phyloP scores from a whole-genome alignment of 2,888 invertebrate genomes.

The Diploptera punctata region DNA sequence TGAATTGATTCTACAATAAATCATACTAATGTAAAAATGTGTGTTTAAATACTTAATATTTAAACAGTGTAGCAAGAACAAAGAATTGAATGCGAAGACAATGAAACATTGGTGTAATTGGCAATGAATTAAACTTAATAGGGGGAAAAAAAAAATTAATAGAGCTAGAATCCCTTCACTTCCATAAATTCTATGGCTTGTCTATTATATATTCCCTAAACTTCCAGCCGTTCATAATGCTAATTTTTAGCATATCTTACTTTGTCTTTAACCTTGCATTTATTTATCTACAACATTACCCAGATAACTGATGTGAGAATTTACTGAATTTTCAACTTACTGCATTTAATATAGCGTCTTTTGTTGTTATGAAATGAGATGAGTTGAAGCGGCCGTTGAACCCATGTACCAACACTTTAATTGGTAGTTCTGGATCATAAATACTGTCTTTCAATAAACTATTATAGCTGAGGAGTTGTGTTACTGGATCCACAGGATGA shows the following conservation, averaged over 20 bases:
- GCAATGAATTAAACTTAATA: too few species aligned
- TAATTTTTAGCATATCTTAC: too few species aligned
- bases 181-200: background rate
- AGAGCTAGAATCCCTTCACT: background rate
- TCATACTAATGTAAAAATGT: background rate
- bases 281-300: too few species aligned
- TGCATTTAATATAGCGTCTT: background rate
- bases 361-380: background rate
- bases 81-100: too few species aligned
- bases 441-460: background rate
- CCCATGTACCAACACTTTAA: slow-evolving; percentile 13
- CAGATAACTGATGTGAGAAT: background rate
- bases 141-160: background rate
- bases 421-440: background rate
- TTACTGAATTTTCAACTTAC: background rate
- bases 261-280: too few species aligned
- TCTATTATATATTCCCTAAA: background rate
- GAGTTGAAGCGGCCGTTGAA: slow-evolving; percentile 1
- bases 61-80: too few species aligned
- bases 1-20: background rate
- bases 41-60: background rate
- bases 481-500: background rate
- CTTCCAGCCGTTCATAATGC: too few species aligned
- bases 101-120: too few species aligned
- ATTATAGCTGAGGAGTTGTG: background rate